Conservation (phyloP, 2,888 invertebrate species). For the Acleris sparsana region DNA sequence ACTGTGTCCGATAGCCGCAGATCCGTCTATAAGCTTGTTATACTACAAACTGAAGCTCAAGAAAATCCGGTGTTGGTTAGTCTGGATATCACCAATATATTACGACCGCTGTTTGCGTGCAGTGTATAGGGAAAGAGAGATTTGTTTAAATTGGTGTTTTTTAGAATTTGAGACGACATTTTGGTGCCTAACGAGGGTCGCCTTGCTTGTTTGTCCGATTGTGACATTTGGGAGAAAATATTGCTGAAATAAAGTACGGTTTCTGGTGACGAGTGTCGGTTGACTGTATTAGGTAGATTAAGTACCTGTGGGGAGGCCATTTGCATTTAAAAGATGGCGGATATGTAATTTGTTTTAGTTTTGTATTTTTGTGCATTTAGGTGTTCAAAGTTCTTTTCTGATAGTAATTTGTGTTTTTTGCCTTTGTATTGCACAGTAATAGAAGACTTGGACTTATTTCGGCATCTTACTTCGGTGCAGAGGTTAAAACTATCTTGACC, state of each 20-base stretch:
- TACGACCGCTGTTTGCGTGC: neutral
- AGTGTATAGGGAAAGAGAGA: neutral
- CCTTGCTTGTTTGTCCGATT: conserved; percentile 29
- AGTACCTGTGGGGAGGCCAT: too few species aligned
- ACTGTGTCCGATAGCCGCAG: neutral
- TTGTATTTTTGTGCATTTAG: too few species aligned
- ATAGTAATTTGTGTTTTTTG: too few species aligned
- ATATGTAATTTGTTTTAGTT: too few species aligned
- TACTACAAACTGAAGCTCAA: neutral
- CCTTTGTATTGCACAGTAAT: too few species aligned
- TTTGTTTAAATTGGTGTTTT: conserved; percentile 37
- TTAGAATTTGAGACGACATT: conserved; percentile 21
- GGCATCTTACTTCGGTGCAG: too few species aligned
- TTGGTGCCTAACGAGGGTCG: conserved; percentile 31
- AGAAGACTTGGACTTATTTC: too few species aligned
- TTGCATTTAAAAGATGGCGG: too few species aligned
- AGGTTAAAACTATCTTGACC: too few species aligned
- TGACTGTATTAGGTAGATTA: neutral
- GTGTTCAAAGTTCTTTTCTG: too few species aligned
- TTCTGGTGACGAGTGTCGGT: conserved; percentile 12
- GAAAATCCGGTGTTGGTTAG: too few species aligned
- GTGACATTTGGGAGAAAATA: conserved; percentile 29
- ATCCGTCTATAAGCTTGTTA: neutral
- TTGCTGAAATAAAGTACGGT: conserved; percentile 19
- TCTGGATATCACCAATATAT: neutral